Evolutionary conservation across 2,888 invertebrate species (phyloP).

Genomic region (Mantis religiosa): DNA sequence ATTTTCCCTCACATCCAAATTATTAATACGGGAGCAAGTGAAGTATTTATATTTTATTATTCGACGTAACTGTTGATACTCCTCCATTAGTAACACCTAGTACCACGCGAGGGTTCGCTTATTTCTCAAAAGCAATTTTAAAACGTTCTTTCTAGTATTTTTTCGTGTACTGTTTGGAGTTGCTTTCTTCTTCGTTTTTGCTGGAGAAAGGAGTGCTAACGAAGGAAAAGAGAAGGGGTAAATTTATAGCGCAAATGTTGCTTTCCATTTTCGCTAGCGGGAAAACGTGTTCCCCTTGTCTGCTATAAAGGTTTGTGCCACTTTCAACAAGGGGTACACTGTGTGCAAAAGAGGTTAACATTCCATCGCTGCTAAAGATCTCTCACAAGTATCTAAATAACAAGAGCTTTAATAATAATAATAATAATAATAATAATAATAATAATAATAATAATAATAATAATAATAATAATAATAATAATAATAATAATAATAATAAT

Average conservation of each 20-base stretch:
- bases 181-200: background rate
- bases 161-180: background rate
- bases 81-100: too few relatives aligned
- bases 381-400: too few relatives aligned
- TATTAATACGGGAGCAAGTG: too few relatives aligned
- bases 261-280: background rate
- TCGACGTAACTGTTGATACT: too few relatives aligned
- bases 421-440: too few relatives aligned
- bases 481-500: too few relatives aligned
- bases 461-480: too few relatives aligned
- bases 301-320: background rate
- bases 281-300: background rate
- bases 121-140: background rate
- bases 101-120: too few relatives aligned
- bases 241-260: slow-evolving; percentile 2
- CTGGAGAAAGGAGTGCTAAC: background rate
- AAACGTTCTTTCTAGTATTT: background rate
- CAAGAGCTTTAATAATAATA: too few relatives aligned
- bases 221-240: background rate
- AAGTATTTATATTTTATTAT: too few relatives aligned
- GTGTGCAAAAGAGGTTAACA: background rate
- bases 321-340: background rate
- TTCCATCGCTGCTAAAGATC: background rate
- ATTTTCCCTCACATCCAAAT: too few relatives aligned
- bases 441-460: too few relatives aligned